Conservation (phyloP, 2,113 vertebrate species). For the Herpetotheres cachinnans region DNA sequence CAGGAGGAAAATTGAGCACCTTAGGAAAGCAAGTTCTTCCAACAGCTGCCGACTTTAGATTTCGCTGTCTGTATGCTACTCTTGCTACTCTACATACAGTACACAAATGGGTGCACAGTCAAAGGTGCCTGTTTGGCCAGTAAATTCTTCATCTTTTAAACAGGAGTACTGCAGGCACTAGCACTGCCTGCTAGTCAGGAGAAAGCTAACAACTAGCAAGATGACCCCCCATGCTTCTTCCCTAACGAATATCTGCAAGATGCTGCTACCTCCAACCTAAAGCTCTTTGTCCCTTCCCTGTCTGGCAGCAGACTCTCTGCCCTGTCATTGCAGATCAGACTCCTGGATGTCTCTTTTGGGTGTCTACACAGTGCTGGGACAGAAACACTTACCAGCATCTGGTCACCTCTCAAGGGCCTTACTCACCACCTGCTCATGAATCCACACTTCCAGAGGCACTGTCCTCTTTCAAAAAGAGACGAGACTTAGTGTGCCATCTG, state of each 20-base stretch:
- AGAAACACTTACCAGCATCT: background rate
- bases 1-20: background rate
- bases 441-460: background rate
- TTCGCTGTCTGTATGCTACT: background rate
- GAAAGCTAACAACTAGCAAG: background rate
- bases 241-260: background rate
- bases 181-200: background rate
- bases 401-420: background rate
- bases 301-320: background rate
- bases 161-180: background rate
- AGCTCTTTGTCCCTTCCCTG: background rate
- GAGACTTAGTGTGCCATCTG: background rate
- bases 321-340: background rate
- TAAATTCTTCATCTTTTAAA: background rate
- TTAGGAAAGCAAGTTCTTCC: background rate
- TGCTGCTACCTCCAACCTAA: background rate
- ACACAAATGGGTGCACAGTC: background rate
- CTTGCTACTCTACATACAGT: background rate
- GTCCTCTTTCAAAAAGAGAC: background rate
- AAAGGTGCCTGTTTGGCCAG: background rate
- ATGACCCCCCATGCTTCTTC: background rate
- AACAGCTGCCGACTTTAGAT: background rate
- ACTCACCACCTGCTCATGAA: background rate
- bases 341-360: background rate
- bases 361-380: background rate